These are phyloP conservation scores for Umimayanthus chanpuru DNA, from an alignment of 92 coral and sea anemone species.

Conservation along the genomic window DNA sequence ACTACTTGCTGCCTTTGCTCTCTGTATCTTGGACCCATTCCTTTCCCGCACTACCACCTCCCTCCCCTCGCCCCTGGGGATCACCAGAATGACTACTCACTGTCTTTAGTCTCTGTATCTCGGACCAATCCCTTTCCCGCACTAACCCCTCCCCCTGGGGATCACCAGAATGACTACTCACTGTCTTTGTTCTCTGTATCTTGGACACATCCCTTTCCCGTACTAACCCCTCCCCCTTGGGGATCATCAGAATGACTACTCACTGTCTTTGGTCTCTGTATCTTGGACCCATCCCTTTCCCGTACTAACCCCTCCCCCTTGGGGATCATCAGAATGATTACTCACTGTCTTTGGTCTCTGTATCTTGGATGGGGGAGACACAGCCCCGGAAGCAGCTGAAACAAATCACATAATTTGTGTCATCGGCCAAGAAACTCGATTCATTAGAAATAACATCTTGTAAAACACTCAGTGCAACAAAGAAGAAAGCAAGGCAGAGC, in stretches of 20 bases:
- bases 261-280: background rate
- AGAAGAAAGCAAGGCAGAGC: background rate
- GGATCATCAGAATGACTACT: background rate
- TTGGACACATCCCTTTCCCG: too few species aligned
- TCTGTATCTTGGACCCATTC: too few species aligned
- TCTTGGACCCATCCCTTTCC: too few species aligned
- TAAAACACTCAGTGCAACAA: background rate
- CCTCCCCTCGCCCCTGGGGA: too few species aligned
- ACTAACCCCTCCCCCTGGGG: too few species aligned
- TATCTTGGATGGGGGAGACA: constrained; percentile 21
- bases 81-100: too few species aligned
- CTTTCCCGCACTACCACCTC: too few species aligned
- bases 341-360: constrained; percentile 35
- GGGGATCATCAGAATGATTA: background rate
- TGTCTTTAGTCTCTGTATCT: too few species aligned
- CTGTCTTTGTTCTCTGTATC: background rate
- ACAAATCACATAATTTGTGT: background rate
- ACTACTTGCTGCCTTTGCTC: too few species aligned
- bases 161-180: background rate
- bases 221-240: too few species aligned
- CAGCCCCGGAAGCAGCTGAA: constrained; percentile 9
- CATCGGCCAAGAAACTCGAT: background rate
- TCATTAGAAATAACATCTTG: background rate
- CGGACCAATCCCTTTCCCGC: too few species aligned
- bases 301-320: too few species aligned